Evolutionary conservation across 2,888 invertebrate species (phyloP).

Genomic region (Trachelus iudaicus): DNA sequence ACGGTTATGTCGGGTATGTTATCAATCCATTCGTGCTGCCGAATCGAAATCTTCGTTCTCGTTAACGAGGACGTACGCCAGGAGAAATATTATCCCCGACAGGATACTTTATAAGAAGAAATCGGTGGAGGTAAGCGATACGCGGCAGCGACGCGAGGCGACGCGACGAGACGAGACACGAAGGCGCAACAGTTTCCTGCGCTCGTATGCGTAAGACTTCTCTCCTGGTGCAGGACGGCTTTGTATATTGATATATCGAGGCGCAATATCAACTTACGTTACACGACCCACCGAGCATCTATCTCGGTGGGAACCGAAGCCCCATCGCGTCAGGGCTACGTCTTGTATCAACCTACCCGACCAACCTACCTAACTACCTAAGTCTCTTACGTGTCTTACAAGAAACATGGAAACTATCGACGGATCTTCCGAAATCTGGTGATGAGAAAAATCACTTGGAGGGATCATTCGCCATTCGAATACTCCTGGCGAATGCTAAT

Average conservation of each 20-base stretch:
- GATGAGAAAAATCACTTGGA: background rate
- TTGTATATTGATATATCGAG: constrained; percentile 19
- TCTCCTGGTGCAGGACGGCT: constrained; percentile 25
- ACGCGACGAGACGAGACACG: background rate
- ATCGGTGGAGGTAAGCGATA: constrained; percentile 63
- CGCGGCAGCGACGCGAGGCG: constrained; percentile 18
- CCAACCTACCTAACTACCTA: background rate
- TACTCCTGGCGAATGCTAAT: constrained; percentile 23
- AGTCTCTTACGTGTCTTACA: too few relatives aligned
- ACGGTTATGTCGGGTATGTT: background rate
- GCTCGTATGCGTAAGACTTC: constrained; percentile 62
- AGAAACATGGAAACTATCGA: background rate
- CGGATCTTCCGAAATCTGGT: background rate
- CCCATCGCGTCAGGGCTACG: constrained; percentile 35
- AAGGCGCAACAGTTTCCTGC: constrained; percentile 55
- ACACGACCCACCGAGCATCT: constrained; percentile 62
- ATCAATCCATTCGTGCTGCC: background rate
- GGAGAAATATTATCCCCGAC: constrained; percentile 52
- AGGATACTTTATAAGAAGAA: constrained; percentile 59
- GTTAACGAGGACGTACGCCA: constrained; percentile 14
- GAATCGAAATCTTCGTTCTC: background rate
- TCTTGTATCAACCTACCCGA: background rate
- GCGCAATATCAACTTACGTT: constrained; percentile 63
- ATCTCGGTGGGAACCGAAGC: constrained; percentile 67
- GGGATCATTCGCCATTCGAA: background rate